Evolutionary conservation across 2,797 vertebrate species (phyloP).

Genomic region (Danio kyathit): DNA sequence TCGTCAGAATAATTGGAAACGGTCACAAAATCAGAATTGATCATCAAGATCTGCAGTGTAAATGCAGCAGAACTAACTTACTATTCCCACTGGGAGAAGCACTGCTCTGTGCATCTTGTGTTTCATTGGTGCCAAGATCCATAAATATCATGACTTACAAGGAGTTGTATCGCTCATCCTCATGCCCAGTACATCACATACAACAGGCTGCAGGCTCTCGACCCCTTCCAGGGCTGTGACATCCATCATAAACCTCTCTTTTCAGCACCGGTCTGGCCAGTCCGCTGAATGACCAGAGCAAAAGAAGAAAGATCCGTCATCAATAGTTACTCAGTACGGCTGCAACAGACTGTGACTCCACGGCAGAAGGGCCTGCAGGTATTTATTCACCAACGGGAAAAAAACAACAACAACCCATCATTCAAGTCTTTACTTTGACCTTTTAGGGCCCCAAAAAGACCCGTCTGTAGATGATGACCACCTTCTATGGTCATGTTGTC

Average conservation of each 20-base stretch:
- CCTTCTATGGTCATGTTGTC: conserved; percentile 74
- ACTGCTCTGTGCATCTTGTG: too few species aligned
- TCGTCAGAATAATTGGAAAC: too few species aligned
- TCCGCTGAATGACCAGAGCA: conserved; percentile 61
- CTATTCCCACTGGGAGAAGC: conserved; percentile 50
- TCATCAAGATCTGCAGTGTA: too few species aligned
- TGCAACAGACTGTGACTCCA: conserved; percentile 75
- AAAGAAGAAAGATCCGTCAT: conserved; percentile 63
- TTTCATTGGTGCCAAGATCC: conserved; percentile 63
- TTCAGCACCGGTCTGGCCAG: conserved; percentile 56
- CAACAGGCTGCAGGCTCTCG: conserved; percentile 61
- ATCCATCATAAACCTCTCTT: conserved; percentile 24
- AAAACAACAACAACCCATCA: conserved; percentile 15
- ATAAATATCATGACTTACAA: conserved; percentile 56
- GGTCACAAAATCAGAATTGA: too few species aligned
- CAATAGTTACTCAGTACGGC: conserved; percentile 57
- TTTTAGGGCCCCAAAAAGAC: conserved; percentile 37
- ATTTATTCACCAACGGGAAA: conserved; percentile 54
- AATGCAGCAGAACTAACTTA: too few species aligned
- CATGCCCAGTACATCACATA: conserved; percentile 51
- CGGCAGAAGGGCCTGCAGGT: conserved; percentile 38
- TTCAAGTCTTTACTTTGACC: conserved; percentile 26
- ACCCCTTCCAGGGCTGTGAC: conserved; percentile 22
- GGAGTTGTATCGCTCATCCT: conserved; percentile 50
- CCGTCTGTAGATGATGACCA: conserved; percentile 45